Evolutionary conservation across 2,888 invertebrate genomes (phyloP).

Genomic region (Torymus auratus): DNA sequence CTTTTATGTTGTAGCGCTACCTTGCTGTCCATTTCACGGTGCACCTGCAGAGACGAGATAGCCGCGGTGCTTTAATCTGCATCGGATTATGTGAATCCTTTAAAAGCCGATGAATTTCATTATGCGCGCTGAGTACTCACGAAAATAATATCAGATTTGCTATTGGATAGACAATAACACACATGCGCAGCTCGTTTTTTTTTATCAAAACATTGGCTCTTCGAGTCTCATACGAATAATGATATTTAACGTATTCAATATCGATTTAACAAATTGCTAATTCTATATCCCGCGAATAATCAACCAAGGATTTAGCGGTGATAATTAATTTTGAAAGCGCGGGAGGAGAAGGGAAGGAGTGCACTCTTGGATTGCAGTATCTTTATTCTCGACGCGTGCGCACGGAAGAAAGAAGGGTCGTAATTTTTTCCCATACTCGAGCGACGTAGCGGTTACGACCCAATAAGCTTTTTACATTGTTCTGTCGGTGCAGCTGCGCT

Average conservation of each 20-base stretch:
- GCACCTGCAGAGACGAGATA: constrained; percentile 51
- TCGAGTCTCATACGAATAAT: background rate
- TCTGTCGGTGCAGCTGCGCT: constrained; percentile 60
- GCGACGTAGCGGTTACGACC: constrained; percentile 61
- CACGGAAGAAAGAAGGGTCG: constrained; percentile 14
- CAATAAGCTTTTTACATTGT: constrained; percentile 63
- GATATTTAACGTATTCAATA: background rate
- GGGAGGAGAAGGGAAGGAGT: background rate
- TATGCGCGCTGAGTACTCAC: constrained; percentile 53
- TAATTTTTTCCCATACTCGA: constrained; percentile 39
- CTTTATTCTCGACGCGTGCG: background rate
- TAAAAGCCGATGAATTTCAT: constrained; percentile 69
- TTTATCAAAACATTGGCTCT: no score
- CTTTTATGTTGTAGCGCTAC: constrained; percentile 21
- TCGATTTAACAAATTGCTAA: background rate
- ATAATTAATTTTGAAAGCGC: constrained; percentile 1
- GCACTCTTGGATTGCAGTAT: background rate
- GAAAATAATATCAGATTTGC: constrained; percentile 27
- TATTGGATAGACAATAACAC: constrained; percentile 17
- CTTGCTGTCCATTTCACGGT: constrained; percentile 29
- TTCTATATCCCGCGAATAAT: no score
- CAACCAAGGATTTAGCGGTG: background rate
- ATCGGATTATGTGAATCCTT: constrained; percentile 66
- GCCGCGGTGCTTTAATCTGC: constrained; percentile 67
- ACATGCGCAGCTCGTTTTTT: background rate